phyloP scores from a whole-genome alignment of 2,888 invertebrate genomes.

The Melolontha melolontha region DNA sequence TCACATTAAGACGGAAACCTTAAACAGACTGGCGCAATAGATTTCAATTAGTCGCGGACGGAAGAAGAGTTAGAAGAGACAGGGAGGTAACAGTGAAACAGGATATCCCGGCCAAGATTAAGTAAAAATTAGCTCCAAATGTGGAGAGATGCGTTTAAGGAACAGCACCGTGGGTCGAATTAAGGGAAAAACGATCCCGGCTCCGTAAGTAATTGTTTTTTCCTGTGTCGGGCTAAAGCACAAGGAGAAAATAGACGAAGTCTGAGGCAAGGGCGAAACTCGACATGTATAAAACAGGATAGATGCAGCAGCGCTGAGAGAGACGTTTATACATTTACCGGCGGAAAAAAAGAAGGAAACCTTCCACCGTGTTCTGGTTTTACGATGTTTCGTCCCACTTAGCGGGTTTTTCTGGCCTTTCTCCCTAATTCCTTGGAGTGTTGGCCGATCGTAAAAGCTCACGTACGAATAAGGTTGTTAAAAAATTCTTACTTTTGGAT shows the following conservation, averaged over 20 bases:
- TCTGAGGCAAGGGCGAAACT: no score
- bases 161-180: slow-evolving; percentile 13
- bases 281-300: no score
- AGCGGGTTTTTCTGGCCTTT: slow-evolving; percentile 13
- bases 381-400: slow-evolving; percentile 26
- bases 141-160: slow-evolving; percentile 32
- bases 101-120: slow-evolving; percentile 30
- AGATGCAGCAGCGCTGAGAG: no score
- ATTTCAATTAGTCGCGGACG: slow-evolving; percentile 32
- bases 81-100: neutral
- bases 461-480: slow-evolving; percentile 34
- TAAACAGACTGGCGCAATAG: slow-evolving; percentile 27
- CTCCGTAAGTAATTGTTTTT: slow-evolving; percentile 27
- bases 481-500: slow-evolving; percentile 37
- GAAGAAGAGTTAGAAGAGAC: neutral
- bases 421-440: slow-evolving; percentile 22
- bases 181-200: slow-evolving; percentile 29
- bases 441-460: slow-evolving; percentile 25
- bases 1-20: slow-evolving; percentile 32
- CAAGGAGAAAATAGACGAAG: no score
- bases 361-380: slow-evolving; percentile 18
- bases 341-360: slow-evolving; percentile 4
- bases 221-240: slow-evolving; percentile 9
- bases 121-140: slow-evolving; percentile 37
- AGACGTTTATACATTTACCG: slow-evolving; percentile 14